Evolutionary conservation across 2,113 vertebrate species (phyloP).

Genomic region (Cynopterus brachyotis): DNA sequence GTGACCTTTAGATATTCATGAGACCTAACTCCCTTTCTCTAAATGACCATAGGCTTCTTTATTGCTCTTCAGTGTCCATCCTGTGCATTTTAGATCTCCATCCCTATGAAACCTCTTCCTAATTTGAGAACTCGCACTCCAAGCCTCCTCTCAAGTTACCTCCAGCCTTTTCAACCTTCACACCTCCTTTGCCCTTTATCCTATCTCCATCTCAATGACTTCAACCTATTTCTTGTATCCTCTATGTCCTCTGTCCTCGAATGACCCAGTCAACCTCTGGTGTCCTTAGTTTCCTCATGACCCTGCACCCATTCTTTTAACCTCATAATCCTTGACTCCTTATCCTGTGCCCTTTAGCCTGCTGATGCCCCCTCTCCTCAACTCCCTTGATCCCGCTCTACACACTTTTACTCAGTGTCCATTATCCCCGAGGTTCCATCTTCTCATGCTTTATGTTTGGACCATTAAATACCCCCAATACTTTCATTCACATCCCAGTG

Average conservation of each 20-base stretch:
- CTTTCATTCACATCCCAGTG: too few species aligned
- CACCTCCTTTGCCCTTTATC: background rate
- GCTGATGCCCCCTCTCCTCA: too few species aligned
- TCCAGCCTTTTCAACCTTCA: background rate
- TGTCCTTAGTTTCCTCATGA: background rate
- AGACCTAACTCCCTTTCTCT: too few species aligned
- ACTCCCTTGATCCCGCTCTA: too few species aligned
- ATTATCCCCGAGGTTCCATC: too few species aligned
- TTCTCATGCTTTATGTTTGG: too few species aligned
- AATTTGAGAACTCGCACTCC: background rate
- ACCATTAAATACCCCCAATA: too few species aligned
- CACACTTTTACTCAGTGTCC: too few species aligned
- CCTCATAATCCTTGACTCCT: background rate
- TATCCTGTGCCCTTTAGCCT: too few species aligned
- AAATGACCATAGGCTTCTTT: background rate
- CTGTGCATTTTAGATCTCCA: background rate
- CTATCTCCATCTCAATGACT: background rate
- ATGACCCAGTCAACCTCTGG: background rate
- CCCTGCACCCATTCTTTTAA: background rate
- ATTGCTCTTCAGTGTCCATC: background rate
- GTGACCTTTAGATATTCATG: background rate
- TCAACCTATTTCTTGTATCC: background rate
- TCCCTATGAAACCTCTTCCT: background rate
- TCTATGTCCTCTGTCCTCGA: background rate
- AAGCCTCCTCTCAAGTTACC: background rate